These are phyloP conservation scores for Microcebus ravelobensis DNA, from an alignment of 2,113 vertebrate genomes.

Conservation along the genomic window DNA sequence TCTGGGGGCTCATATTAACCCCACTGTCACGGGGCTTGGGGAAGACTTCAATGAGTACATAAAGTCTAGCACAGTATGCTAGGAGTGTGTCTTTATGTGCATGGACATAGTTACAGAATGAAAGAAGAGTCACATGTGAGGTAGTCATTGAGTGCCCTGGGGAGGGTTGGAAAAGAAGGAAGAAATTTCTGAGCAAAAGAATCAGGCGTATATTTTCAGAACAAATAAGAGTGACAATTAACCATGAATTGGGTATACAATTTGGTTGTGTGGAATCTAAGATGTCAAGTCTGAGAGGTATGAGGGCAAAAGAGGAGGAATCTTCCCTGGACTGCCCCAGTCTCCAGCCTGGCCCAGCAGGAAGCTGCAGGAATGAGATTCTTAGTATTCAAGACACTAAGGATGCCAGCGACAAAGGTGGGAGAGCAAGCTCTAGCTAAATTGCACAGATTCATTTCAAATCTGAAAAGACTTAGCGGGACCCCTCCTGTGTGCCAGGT, in stretches of 20 bases:
- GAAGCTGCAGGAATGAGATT: not conserved
- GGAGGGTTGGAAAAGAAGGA: not conserved
- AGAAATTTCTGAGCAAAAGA: not conserved
- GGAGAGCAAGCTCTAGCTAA: not conserved
- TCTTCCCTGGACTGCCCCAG: not conserved
- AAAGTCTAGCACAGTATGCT: not conserved
- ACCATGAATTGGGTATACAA: not conserved
- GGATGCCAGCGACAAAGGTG: slow-evolving; percentile 34
- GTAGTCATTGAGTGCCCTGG: not conserved
- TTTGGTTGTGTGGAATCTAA: not conserved
- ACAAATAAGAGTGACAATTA: not conserved
- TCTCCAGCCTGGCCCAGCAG: not conserved
- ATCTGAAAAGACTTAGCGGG: not conserved
- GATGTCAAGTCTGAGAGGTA: not conserved
- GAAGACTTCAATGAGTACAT: not conserved
- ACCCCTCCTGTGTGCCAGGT: slow-evolving; percentile 40
- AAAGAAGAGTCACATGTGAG: rapidly evolving
- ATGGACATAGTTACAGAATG: not conserved
- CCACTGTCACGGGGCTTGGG: not conserved
- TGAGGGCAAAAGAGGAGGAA: not conserved
- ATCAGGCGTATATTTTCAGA: not conserved
- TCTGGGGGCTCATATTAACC: not conserved
- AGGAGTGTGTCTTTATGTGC: not conserved
- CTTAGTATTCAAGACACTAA: slow-evolving; percentile 36
- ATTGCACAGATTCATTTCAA: slow-evolving; percentile 27